Conservation (phyloP, 2,113 vertebrate species). For the Prunella himalayana region DNA sequence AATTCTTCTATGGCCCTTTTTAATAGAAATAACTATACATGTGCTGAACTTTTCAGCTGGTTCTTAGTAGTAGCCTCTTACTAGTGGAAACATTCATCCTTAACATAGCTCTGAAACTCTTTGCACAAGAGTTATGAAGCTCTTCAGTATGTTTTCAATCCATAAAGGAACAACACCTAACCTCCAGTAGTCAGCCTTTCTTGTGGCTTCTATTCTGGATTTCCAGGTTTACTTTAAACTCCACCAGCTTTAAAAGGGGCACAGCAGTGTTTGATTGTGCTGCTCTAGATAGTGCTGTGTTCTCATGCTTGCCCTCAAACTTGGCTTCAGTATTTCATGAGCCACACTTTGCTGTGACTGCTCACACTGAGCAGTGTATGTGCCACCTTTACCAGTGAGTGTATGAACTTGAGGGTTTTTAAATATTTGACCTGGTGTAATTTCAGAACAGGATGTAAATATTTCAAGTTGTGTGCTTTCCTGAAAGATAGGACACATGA, state of each 20-base stretch:
- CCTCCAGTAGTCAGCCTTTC: background rate
- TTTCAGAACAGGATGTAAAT: background rate
- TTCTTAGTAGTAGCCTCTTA: background rate
- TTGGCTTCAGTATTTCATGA: background rate
- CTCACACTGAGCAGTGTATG: background rate
- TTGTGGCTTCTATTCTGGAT: background rate
- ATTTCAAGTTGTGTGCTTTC: background rate
- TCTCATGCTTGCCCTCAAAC: background rate
- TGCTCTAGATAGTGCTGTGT: background rate
- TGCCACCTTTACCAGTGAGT: background rate
- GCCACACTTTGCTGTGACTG: background rate
- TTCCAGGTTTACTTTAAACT: background rate
- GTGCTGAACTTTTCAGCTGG: background rate
- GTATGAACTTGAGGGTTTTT: background rate
- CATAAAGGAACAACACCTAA: background rate
- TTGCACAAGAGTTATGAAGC: background rate
- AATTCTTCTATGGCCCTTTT: background rate
- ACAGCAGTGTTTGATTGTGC: background rate
- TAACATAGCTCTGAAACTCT: background rate
- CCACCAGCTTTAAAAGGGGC: background rate
- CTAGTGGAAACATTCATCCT: background rate
- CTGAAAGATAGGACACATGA: background rate
- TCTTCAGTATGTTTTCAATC: background rate
- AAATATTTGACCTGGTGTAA: background rate
- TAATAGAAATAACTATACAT: background rate